Base-by-base conservation (phyloP, 2,888 invertebrate species). In the Hylaea fasciaria region DNA sequence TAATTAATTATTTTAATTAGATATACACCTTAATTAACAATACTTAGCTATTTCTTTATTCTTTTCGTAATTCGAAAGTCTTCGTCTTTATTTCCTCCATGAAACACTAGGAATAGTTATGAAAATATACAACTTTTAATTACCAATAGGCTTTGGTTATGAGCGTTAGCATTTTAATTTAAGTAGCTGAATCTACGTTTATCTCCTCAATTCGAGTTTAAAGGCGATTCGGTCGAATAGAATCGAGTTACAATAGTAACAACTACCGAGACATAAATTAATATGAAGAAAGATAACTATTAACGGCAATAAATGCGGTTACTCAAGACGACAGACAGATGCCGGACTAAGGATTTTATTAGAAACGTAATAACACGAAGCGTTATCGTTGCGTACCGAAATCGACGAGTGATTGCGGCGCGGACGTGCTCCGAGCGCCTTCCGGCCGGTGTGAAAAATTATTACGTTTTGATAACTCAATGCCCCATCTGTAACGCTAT, bases 401-500 rank as follows among this genome's bases (percentile, higher is more conserved):
- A 85, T 84, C 85, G 80, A 76, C 78, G 77, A 78, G 71, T 79
- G 80, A 83, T 85, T 85, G 83, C 81, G 82, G 82, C 68, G 64
- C 71, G 78, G 76, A 91, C 91, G 91, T 92, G 91, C 82, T 77
- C 78, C 80, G 70, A 84, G 82, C 91, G 90, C 87, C 91, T 89
- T 91, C 90, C 90, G 91, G 85, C 85, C 90, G 88, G 87, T 88
- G 89, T 88, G 85, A 88, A 86, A 86, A 85, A 83, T 86, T 85
- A 86, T 86, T 86, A 87, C 82, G 78, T 88, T 91, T 87, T 83
- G 91, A 91, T 90, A 90, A 88, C 89, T 89, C 84, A 89, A 91
- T 89, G 86, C 85, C 81, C 82, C 83, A 86, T 85, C 84, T 81
- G 89, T 87, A 87, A 88, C 88, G 82, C 81, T 90, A 87, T 92